Conservation (phyloP, 2,888 invertebrate genomes). For the Tinea trinotella region DNA sequence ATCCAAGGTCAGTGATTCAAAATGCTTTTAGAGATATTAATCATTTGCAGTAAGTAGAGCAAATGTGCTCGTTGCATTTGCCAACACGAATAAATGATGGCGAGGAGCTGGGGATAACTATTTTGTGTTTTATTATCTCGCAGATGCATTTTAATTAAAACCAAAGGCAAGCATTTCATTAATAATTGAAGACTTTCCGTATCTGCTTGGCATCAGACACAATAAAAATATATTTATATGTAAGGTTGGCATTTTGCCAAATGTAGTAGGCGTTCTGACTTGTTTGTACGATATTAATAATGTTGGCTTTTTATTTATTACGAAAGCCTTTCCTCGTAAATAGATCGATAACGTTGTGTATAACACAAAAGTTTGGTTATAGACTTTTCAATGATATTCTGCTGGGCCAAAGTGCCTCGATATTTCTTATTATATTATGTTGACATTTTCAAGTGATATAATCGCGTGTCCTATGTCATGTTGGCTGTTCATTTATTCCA, state of each 20-base stretch:
- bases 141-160: too few species aligned
- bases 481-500: conserved; percentile 15
- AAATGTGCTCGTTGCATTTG: neutral
- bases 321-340: neutral
- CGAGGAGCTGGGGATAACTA: too few species aligned
- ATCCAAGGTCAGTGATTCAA: too few species aligned
- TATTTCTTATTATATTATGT: neutral
- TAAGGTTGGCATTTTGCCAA: conserved; percentile 3
- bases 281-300: conserved; percentile 8
- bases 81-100: conserved; percentile 5
- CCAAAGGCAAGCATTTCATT: too few species aligned
- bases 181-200: neutral
- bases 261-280: conserved; percentile 9
- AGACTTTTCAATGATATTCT: neutral
- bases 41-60: neutral
- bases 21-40: too few species aligned
- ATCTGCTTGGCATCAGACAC: neutral
- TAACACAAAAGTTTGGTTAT: neutral
- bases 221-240: neutral
- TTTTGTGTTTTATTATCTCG: too few species aligned
- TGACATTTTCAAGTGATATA: neutral
- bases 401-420: neutral
- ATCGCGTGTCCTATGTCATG: neutral
- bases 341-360: conserved; percentile 6
- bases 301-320: conserved; percentile 16